phyloP scores from a whole-genome alignment of 2,888 invertebrate species.

The Anthophora plumipes region DNA sequence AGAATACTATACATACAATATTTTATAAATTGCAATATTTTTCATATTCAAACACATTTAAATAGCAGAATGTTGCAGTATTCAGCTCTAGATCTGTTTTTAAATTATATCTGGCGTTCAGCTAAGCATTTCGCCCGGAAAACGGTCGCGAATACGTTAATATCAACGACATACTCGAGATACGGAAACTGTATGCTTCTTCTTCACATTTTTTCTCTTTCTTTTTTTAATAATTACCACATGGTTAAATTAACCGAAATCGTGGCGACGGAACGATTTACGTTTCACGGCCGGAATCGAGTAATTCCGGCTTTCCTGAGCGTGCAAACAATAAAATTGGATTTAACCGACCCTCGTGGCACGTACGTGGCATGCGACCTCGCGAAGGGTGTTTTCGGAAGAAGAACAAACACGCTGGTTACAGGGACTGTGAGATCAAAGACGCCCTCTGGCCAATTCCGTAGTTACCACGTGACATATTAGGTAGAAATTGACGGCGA shows the following conservation, averaged over 20 bases:
- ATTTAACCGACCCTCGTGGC: slow-evolving; percentile 72
- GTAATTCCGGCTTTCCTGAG: slow-evolving; percentile 69
- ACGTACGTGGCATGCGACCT: slow-evolving; percentile 73
- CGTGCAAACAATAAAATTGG: slow-evolving; percentile 78
- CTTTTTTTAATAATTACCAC: slow-evolving; percentile 18
- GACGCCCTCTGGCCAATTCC: slow-evolving; percentile 72
- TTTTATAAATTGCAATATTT: no score
- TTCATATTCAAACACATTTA: no score
- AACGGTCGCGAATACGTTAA: no score
- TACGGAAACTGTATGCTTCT: neutral
- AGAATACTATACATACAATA: no score
- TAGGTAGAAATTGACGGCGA: slow-evolving; percentile 79
- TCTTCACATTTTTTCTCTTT: neutral
- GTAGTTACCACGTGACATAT: slow-evolving; percentile 78
- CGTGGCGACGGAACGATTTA: slow-evolving; percentile 49
- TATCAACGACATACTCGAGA: neutral
- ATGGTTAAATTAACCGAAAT: slow-evolving; percentile 28
- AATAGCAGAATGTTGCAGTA: no score
- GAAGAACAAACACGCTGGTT: slow-evolving; percentile 62
- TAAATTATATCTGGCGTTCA: no score
- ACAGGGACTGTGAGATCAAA: slow-evolving; percentile 72
- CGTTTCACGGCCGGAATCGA: slow-evolving; percentile 48
- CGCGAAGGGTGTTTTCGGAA: slow-evolving; percentile 74
- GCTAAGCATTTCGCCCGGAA: no score
- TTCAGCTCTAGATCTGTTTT: no score